Percentiles rank a stretch among this genome's conserved stretches.
Evolutionary conservation across 2,113 vertebrate species (phyloP).

Genomic region (Anarrhichthys ocellatus): DNA sequence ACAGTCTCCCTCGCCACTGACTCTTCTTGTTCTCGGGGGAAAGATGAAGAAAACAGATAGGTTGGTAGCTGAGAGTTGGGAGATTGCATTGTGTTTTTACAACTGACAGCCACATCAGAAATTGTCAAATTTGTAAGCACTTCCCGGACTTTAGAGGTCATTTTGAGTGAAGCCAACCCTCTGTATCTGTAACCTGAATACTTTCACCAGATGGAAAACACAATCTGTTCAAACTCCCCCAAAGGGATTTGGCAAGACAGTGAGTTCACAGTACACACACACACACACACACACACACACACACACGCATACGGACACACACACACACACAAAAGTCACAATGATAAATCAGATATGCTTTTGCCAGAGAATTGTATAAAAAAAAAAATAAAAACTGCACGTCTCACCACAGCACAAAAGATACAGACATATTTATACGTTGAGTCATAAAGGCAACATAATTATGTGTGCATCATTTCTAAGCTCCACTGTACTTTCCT

Average conservation of each 20-base stretch:
- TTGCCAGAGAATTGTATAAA: slow-evolving; percentile 29
- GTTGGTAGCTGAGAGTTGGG: neutral
- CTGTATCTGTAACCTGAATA: slow-evolving; percentile 77
- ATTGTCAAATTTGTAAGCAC: slow-evolving; percentile 49
- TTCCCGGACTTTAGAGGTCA: slow-evolving; percentile 71
- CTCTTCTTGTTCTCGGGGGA: neutral
- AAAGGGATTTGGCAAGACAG: slow-evolving; percentile 78
- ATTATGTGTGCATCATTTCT: slow-evolving; percentile 51
- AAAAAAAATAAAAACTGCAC: slow-evolving; percentile 6
- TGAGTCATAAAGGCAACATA: slow-evolving; percentile 28
- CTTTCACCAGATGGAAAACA: slow-evolving; percentile 79
- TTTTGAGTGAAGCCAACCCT: slow-evolving; percentile 61
- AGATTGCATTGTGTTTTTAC: neutral
- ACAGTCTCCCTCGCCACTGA: neutral
- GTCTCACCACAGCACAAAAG: slow-evolving; percentile 22
- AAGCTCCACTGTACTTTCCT: slow-evolving; percentile 56
- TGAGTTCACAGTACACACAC: slow-evolving; percentile 59
- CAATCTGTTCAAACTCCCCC: slow-evolving; percentile 75
- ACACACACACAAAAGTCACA: slow-evolving; percentile 27
- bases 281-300: neutral
- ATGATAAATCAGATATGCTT: slow-evolving; percentile 56
- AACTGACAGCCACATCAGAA: slow-evolving; percentile 60
- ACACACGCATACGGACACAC: slow-evolving; percentile 4
- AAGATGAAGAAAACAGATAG: slow-evolving; percentile 8
- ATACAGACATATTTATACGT: slow-evolving; percentile 27